Percentiles rank a stretch among this genome's conserved stretches.
Evolutionary conservation across 2,888 invertebrate species (phyloP).

Genomic region (Cephus pygmeus): DNA sequence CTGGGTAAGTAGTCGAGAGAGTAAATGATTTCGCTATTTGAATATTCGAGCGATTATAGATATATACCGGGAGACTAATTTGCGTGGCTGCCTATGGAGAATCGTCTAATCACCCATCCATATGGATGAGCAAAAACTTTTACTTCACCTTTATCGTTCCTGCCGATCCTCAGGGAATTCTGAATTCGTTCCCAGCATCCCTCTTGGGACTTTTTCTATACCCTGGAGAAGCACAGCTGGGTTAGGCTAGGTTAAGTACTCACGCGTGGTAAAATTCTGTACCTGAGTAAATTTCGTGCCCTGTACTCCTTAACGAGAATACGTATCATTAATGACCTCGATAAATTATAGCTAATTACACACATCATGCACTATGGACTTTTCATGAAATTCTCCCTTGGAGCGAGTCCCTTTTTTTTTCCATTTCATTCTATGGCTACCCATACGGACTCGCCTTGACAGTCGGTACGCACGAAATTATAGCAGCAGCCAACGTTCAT

Average conservation of each 20-base stretch:
- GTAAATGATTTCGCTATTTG: neutral
- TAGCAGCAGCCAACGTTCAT: neutral
- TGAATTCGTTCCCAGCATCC: neutral
- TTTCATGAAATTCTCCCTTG: neutral
- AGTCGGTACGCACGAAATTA: neutral
- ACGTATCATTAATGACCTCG: neutral
- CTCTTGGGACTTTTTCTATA: neutral
- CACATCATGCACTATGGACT: neutral
- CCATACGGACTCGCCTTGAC: neutral
- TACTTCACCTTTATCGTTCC: neutral
- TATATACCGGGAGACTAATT: neutral
- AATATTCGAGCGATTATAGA: neutral
- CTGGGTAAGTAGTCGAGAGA: neutral
- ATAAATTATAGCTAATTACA: neutral
- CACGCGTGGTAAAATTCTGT: neutral
- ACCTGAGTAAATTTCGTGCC: neutral
- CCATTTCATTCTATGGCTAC: neutral
- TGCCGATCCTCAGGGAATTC: neutral
- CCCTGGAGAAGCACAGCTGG: neutral
- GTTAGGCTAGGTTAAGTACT: neutral
- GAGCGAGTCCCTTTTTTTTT: neutral
- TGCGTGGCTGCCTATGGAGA: neutral
- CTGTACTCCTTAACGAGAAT: neutral
- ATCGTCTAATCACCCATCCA: neutral
- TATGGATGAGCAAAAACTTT: neutral